A percentile compares a stretch with the other conserved stretches of the same genome.
These are phyloP conservation scores for Eclectus roratus DNA, from an alignment of 2,113 vertebrate genomes.

Conservation along the genomic window DNA sequence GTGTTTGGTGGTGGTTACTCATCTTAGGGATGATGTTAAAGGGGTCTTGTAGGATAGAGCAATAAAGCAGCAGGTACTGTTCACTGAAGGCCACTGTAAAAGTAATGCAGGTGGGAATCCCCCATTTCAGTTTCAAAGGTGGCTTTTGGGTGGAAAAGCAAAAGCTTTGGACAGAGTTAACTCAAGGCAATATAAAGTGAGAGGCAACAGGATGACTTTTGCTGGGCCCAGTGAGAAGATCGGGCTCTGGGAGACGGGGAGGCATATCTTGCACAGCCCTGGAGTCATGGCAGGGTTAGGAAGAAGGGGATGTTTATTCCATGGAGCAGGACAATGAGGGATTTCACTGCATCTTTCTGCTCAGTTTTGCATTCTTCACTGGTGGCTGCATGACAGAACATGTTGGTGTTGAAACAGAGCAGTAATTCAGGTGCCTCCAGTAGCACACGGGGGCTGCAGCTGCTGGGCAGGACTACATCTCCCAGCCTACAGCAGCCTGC, in stretches of 20 bases:
- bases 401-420: background rate
- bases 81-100: background rate
- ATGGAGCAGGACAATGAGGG: background rate
- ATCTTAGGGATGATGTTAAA: background rate
- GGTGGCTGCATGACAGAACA: background rate
- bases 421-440: background rate
- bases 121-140: no score
- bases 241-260: background rate
- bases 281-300: background rate
- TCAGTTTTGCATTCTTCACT: background rate
- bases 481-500: background rate
- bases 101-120: background rate
- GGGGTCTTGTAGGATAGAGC: background rate
- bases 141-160: background rate
- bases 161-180: background rate
- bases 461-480: background rate
- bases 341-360: background rate
- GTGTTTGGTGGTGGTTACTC: background rate
- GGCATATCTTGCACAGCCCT: background rate
- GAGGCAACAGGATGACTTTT: background rate
- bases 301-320: background rate
- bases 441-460: rapidly evolving
- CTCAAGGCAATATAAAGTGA: background rate
- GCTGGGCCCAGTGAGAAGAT: background rate
- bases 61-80: background rate